phyloP scores from a whole-genome alignment of 2,113 vertebrate species.

The Pollimyrus isidori region DNA sequence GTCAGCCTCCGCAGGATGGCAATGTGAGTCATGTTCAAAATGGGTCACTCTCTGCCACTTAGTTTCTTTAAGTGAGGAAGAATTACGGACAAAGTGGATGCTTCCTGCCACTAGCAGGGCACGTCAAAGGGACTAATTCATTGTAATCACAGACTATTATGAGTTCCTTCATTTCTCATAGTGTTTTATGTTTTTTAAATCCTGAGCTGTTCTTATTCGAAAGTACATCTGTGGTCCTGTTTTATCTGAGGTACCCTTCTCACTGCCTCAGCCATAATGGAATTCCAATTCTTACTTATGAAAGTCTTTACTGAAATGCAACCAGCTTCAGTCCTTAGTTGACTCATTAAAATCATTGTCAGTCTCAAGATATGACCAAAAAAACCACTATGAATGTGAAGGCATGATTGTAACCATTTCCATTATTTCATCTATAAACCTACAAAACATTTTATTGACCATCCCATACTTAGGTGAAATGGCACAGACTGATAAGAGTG shows the following conservation, averaged over 20 bases:
- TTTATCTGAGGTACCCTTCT: background rate
- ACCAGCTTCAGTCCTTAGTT: background rate
- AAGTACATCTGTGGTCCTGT: background rate
- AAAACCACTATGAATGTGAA: background rate
- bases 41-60: background rate
- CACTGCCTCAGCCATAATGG: background rate
- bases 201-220: background rate
- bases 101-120: background rate
- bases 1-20: background rate
- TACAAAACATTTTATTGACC: background rate
- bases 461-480: background rate
- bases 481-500: background rate
- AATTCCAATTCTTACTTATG: background rate
- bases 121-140: background rate
- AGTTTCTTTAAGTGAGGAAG: background rate
- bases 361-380: background rate
- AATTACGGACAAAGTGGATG: background rate
- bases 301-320: background rate
- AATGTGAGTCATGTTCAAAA: background rate
- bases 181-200: background rate
- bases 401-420: background rate
- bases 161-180: background rate
- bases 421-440: background rate
- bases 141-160: background rate
- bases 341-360: background rate